Evolutionary conservation across 2,113 vertebrate species (phyloP).

Genomic region (Gambusia affinis): DNA sequence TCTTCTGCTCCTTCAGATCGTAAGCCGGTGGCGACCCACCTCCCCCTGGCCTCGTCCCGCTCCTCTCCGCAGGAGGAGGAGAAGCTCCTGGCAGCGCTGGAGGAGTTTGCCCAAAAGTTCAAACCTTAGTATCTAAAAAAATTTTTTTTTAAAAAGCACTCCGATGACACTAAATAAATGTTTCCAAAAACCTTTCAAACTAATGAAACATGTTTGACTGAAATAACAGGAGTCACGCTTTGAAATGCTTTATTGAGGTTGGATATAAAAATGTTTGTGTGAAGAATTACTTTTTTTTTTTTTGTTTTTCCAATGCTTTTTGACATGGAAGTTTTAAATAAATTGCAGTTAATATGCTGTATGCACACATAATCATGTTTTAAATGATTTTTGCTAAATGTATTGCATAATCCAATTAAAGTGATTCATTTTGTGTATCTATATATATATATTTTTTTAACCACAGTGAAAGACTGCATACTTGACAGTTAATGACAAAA

Average conservation of each 20-base stretch:
- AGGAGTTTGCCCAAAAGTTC: conserved; percentile 78
- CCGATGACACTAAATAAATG: background rate
- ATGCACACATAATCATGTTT: background rate
- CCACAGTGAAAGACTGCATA: too few relatives aligned
- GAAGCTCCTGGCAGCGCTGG: conserved; percentile 72
- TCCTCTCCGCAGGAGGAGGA: conserved; percentile 76
- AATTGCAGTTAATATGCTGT: background rate
- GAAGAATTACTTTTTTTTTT: background rate
- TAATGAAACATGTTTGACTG: background rate
- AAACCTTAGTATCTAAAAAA: conserved; percentile 58
- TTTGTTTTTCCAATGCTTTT: background rate
- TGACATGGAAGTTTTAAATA: background rate
- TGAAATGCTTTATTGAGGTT: too few relatives aligned
- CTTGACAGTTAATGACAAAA: too few relatives aligned
- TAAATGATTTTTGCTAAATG: background rate
- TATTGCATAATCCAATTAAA: background rate
- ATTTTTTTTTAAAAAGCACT: conserved; percentile 5
- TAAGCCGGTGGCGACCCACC: conserved; percentile 79
- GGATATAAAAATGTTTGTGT: too few relatives aligned
- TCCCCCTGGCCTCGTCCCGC: conserved; percentile 78
- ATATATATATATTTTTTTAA: too few relatives aligned
- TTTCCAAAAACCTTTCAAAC: conserved; percentile 25
- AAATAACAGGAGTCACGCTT: background rate
- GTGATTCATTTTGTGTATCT: background rate
- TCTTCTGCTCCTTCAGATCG: conserved; percentile 72